A percentile compares a stretch with the other conserved stretches of the same genome.
Evolutionary conservation across 1,140 invertebrate genomes (phyloP).

Genomic region (Planococcus citri): DNA sequence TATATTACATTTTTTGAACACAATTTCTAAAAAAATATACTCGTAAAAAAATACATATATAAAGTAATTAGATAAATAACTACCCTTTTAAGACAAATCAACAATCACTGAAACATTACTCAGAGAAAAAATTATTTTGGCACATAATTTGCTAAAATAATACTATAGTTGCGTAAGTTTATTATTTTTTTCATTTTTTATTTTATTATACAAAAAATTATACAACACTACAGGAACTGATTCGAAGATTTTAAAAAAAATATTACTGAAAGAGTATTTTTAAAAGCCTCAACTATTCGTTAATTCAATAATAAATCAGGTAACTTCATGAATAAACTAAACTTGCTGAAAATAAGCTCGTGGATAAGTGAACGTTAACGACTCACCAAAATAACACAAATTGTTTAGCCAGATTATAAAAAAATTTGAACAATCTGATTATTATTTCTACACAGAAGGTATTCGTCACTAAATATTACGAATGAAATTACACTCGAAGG

Average conservation of each 20-base stretch:
- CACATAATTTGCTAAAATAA: slow-evolving; percentile 13
- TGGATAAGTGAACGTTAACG: no score
- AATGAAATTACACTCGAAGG: no score
- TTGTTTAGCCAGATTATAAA: no score
- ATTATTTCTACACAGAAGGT: no score
- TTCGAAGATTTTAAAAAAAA: neutral
- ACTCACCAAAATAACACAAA: no score
- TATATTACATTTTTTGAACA: slow-evolving; percentile 7
- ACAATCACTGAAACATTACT: neutral
- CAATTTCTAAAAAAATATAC: neutral
- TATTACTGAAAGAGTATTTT: neutral
- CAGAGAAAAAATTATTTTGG: neutral
- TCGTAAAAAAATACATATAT: neutral
- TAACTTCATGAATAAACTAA: neutral
- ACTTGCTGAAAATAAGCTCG: no score
- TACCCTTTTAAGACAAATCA: neutral
- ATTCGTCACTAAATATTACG: no score
- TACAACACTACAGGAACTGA: slow-evolving; percentile 16
- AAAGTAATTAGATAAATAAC: neutral
- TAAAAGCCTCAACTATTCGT: neutral
- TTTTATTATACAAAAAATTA: neutral
- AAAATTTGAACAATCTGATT: no score
- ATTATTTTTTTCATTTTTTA: neutral
- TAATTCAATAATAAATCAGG: neutral
- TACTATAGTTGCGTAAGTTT: neutral